Base-by-base conservation (phyloP, 1,140 invertebrate genomes). In the Pogonus chalceus region DNA sequence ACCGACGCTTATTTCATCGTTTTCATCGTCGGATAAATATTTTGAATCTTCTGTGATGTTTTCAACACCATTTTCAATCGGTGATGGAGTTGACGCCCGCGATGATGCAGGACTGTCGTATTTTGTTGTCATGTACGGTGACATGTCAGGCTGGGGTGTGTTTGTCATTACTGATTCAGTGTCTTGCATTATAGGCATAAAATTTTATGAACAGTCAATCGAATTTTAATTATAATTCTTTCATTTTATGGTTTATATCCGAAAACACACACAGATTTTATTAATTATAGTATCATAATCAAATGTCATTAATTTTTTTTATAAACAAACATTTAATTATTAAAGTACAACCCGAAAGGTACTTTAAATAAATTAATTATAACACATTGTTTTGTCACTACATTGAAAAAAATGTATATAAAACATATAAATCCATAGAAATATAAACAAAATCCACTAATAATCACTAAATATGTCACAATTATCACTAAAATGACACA, bases 1-100 rank as follows among this genome's bases (percentile, higher is more conserved):
- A 1, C 84, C 83, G 2, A 85, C 84, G 62, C 82, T 84, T 56
- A 85, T 85, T 68, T 85, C 83, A 51, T 70, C 68, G 23, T 70
- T 85, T 68, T 85, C 83, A 51, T 70, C 68, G 23, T 70, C 68
- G 7, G 65, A 65, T 2, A 61, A 52, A 52, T 62, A 65, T 37
- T 65, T 67, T 7, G 37, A 43, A 14, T 23, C 20, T 1, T 18
- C 21, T 10, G 20, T 35, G 24, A 52, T 22, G 49, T 23, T 22
- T 37, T 54, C 53, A 4, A 14, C 39, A 9, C 54, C 46, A 9
- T 56, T 52, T 7, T 64, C 62, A 12, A 43, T 35, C 9, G 56
- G 9, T 1, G 54, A 53, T 7, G 67, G 68, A 55, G 63, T 68
- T 14, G 62, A 59, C 1, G 66, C 64, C 50, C 68, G 53, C 2